Percentiles rank a stretch among this genome's conserved stretches.
These are phyloP conservation scores for Ianthella basta DNA, from an alignment of 37 sponge, comb jelly and placozoan genomes.

Conservation along the genomic window DNA sequence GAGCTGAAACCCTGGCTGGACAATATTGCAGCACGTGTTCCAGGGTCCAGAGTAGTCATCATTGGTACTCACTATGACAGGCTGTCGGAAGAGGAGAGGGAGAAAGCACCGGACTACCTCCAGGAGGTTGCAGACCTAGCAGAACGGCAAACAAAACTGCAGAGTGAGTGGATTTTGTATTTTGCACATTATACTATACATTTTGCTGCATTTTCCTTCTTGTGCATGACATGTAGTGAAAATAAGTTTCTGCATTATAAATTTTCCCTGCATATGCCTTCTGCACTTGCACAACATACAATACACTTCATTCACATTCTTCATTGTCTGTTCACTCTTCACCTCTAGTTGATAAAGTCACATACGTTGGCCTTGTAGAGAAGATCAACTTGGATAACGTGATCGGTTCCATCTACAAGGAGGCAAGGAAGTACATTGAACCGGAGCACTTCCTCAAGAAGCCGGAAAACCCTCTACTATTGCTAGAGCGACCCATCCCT, in stretches of 20 bases:
- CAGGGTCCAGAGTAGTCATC: constrained; percentile 43
- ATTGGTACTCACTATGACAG: constrained; percentile 58
- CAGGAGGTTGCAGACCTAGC: constrained; percentile 49
- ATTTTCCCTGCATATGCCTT: too few relatives aligned
- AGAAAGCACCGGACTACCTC: constrained; percentile 20
- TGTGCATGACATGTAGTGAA: too few relatives aligned
- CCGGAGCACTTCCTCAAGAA: background rate
- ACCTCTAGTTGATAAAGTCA: constrained; percentile 45
- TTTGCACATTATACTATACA: background rate
- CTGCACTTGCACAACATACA: too few relatives aligned
- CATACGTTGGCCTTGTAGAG: constrained; percentile 57
- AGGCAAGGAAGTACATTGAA: constrained; percentile 61
- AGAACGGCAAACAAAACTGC: constrained; percentile 45
- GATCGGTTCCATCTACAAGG: constrained; percentile 79
- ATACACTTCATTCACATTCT: too few relatives aligned
- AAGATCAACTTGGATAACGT: constrained; percentile 73
- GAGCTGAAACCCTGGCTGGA: constrained; percentile 54
- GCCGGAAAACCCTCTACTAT: background rate
- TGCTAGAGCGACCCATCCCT: constrained; percentile 83
- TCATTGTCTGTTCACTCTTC: too few relatives aligned
- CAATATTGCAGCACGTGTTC: constrained; percentile 54
- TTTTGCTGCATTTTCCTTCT: background rate
- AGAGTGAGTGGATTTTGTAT: constrained; percentile 12
- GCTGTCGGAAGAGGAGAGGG: constrained; percentile 28
- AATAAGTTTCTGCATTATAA: too few relatives aligned